Evolutionary conservation across 2,888 invertebrate genomes (phyloP), one percentile per base, ranked within the genome.

Genomic region (Leucophenga montana): DNA sequence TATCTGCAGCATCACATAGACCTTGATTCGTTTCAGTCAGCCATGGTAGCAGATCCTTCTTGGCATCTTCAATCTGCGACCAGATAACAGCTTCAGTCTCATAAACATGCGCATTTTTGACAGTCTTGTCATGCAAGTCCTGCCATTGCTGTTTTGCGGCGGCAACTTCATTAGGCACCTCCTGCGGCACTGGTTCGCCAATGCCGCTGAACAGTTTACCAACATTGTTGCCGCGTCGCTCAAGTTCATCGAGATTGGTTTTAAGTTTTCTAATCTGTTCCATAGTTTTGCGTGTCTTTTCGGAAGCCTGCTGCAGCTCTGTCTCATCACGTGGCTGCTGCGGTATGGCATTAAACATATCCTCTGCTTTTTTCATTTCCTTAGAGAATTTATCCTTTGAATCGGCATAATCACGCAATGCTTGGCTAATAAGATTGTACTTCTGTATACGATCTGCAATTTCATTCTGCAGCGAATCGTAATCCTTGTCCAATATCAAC

Each of bases 71-170:
- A 46, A 98, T 94, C 87, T 97, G 96, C 81, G 95, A 94, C 97
- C 97, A 97, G 67, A 97, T 94, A n/a, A 95, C 93, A 0, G 94
- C 91, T 88, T 97, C 96, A 0, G 95, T 95, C 89, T 98, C 97
- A 65, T 94, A 92, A 67, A 93, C 93, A 86, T 96, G 95, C 22
- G 93, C 92, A 77, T 93, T 91, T 76, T 93, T 94, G 6, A 93
- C 91, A 3, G 95, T 91, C 62, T 92, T 91, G 73, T 94, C 93
- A 78, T 94, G 93, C 0, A 92, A 90, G 75, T 92, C 92, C 72
- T 94, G 93, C 92, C 94, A 95, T 18, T 91, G 90, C 27, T 91
- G 90, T 73, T 93, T 93, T 0, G 92, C 91, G 67, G 90, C 89
- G 66, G 91, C 89, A 70, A 95, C 89, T 39, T 88, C 88, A 8